phyloP scores from a whole-genome alignment of 2,888 invertebrate genomes.

The Phalera bucephala region DNA sequence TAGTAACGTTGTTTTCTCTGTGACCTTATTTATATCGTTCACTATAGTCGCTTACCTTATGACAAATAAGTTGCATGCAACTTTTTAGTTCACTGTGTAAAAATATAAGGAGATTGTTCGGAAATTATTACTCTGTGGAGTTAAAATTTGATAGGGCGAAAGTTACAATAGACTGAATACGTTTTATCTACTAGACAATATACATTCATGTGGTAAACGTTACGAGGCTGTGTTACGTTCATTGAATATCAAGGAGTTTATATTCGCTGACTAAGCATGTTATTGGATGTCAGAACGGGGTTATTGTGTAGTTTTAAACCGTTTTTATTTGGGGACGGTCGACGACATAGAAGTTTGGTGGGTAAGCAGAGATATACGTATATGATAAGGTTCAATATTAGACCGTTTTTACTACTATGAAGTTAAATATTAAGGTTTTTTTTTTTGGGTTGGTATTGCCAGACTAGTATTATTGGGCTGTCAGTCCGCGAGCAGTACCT shows the following conservation, averaged over 20 bases:
- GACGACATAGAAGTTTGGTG: not conserved
- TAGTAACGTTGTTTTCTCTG: too few species aligned
- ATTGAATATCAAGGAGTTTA: constrained; percentile 7
- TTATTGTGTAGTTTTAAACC: constrained; percentile 5
- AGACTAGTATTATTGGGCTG: too few species aligned
- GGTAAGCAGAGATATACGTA: constrained; percentile 6
- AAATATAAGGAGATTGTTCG: not conserved
- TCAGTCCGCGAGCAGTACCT: too few species aligned
- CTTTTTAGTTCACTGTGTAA: not conserved
- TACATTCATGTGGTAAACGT: constrained; percentile 11
- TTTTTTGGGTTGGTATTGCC: too few species aligned
- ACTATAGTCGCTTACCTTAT: constrained; percentile 4
- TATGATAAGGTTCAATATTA: constrained; percentile 2
- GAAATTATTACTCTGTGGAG: constrained; percentile 1
- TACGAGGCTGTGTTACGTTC: constrained; percentile 10
- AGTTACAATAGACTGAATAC: constrained; percentile 8
- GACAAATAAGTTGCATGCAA: not conserved
- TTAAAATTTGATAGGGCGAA: not conserved
- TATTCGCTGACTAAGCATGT: constrained; percentile 23
- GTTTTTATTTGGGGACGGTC: constrained; percentile 2
- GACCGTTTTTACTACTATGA: not conserved
- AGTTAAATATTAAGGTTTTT: too few species aligned
- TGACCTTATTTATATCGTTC: not conserved
- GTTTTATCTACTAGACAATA: constrained; percentile 7
- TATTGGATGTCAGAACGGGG: constrained; percentile 9